A percentile compares a stretch with the other conserved stretches of the same genome.
Conservation (phyloP, 2,113 vertebrate species). For the Hepsetus odoe region DNA sequence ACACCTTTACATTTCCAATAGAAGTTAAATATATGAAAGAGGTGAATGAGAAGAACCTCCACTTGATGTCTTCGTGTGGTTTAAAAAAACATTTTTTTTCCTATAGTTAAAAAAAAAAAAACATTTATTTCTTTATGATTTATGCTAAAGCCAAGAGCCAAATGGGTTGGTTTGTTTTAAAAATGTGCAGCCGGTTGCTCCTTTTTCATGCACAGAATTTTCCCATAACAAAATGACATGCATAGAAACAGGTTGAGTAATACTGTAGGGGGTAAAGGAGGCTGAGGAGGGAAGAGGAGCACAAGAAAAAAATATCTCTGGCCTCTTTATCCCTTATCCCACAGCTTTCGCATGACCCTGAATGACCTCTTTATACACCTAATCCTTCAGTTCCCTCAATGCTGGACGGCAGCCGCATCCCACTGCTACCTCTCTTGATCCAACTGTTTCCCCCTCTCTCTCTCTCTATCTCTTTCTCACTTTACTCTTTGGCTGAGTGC, state of each 20-base stretch:
- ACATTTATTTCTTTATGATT: neutral
- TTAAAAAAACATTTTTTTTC: too few species aligned
- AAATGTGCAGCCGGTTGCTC: neutral
- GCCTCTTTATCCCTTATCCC: conserved; percentile 9
- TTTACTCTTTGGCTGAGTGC: neutral
- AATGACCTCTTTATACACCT: conserved; percentile 24
- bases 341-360: conserved; percentile 16
- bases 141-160: neutral
- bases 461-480: neutral
- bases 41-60: too few species aligned
- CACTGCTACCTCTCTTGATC: neutral
- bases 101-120: too few species aligned
- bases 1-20: too few species aligned
- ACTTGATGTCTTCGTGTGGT: too few species aligned
- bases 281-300: neutral
- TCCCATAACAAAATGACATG: neutral
- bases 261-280: neutral
- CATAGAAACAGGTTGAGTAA: neutral
- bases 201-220: neutral
- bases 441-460: neutral
- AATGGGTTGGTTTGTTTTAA: neutral
- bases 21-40: too few species aligned
- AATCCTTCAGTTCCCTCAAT: conserved; percentile 14
- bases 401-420: neutral
- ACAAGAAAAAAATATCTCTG: conserved; percentile 12